Evolutionary conservation across 2,113 vertebrate species (phyloP).

Genomic region (Gadus chalcogrammus): DNA sequence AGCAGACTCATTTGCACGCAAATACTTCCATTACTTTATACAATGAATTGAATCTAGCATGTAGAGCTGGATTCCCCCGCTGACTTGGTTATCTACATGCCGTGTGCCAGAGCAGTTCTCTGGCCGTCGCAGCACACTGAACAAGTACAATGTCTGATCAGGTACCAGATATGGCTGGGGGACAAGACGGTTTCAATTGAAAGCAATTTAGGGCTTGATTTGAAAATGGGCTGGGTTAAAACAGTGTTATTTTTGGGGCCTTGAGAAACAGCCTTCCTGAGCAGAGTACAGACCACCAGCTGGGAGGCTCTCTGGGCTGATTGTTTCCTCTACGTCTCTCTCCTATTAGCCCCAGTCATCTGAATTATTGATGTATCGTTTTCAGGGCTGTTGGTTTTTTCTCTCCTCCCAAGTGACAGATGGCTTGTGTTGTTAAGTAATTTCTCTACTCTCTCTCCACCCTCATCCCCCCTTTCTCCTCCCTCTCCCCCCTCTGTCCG

Average conservation of each 20-base stretch:
- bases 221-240: no score
- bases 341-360: conserved; percentile 62
- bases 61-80: no score
- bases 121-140: no score
- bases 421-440: conserved; percentile 47
- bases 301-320: conserved; percentile 48
- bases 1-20: no score
- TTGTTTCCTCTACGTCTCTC: conserved; percentile 53
- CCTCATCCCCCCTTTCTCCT: conserved; percentile 22
- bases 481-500: conserved; percentile 9
- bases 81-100: no score
- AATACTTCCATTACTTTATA: no score
- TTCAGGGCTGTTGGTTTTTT: conserved; percentile 29
- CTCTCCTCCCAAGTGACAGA: conserved; percentile 59
- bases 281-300: neutral
- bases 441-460: conserved; percentile 29
- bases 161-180: no score
- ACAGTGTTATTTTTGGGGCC: neutral
- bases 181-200: no score
- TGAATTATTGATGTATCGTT: conserved; percentile 65
- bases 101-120: no score
- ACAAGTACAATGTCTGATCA: no score
- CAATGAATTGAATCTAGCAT: no score
- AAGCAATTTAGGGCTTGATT: no score
- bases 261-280: conserved; percentile 33